Evolutionary conservation across 2,888 invertebrate genomes (phyloP).

Genomic region (Automeris io): DNA sequence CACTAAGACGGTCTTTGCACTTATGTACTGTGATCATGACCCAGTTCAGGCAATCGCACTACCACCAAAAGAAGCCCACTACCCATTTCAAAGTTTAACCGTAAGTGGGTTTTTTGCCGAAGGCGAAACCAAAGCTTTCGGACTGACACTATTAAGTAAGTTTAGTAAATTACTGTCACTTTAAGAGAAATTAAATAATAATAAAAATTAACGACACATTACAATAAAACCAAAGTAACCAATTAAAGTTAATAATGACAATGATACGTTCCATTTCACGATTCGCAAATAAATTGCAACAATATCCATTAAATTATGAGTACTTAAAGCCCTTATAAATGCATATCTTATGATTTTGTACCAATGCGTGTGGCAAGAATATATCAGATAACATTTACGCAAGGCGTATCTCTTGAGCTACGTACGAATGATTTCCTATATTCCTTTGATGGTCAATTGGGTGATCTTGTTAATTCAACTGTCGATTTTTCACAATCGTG

Average conservation of each 20-base stretch:
- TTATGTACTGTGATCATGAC: no score
- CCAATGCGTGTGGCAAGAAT: not conserved
- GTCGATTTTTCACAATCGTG: not conserved
- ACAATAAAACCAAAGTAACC: not conserved
- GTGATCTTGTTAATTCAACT: not conserved
- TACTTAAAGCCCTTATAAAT: not conserved
- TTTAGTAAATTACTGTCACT: not conserved
- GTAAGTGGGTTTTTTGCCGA: no score
- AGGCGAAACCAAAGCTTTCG: no score
- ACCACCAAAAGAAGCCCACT: no score
- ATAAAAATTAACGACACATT: not conserved
- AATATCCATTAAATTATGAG: not conserved
- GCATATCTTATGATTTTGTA: not conserved
- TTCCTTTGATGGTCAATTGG: not conserved
- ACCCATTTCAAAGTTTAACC: no score
- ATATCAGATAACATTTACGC: not conserved
- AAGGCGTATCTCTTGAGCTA: not conserved
- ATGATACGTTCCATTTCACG: not conserved
- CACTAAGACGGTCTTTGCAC: no score
- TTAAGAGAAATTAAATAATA: not conserved
- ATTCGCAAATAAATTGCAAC: not conserved
- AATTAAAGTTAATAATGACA: not conserved
- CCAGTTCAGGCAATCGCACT: no score
- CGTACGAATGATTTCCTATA: not conserved
- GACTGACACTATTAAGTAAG: no score